phyloP scores from a whole-genome alignment of 92 coral and sea anemone genomes.

The Palythoa caribaeorum region DNA sequence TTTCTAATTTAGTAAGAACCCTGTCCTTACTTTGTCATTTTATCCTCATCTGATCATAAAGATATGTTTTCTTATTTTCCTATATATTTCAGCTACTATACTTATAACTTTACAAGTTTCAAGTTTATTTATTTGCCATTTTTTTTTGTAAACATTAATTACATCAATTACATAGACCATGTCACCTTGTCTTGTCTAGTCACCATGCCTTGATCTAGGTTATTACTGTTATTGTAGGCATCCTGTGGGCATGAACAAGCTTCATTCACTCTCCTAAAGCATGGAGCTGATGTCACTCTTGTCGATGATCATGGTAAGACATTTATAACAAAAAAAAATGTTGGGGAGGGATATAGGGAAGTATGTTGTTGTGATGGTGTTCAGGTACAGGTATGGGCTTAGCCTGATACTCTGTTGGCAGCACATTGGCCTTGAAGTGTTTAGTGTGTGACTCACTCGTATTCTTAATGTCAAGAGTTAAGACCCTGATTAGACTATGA shows the following conservation, averaged over 20 bases:
- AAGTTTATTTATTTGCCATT: too few species aligned
- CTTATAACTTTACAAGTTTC: too few species aligned
- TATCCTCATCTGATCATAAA: too few species aligned
- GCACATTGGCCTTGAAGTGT: too few species aligned
- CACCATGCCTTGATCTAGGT: neutral
- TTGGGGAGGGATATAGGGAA: neutral
- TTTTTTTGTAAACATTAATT: neutral
- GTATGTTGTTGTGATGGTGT: neutral
- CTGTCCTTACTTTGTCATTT: too few species aligned
- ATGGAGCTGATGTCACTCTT: conserved; percentile 96
- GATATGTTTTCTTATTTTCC: too few species aligned
- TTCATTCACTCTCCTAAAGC: conserved; percentile 74
- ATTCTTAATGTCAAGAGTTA: too few species aligned
- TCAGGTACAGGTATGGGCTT: neutral
- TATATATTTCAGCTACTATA: too few species aligned
- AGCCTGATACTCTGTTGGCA: too few species aligned
- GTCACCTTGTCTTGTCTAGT: neutral
- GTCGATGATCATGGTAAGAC: conserved; percentile 88
- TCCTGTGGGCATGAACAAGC: conserved; percentile 79
- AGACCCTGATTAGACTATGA: too few species aligned
- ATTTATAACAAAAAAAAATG: neutral
- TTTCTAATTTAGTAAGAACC: too few species aligned
- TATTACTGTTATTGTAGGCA: conserved; percentile 64
- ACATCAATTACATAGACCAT: neutral
- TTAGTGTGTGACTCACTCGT: too few species aligned